Evolutionary conservation across 2,797 vertebrate genomes (phyloP).

Genomic region (Myotis findleyi): DNA sequence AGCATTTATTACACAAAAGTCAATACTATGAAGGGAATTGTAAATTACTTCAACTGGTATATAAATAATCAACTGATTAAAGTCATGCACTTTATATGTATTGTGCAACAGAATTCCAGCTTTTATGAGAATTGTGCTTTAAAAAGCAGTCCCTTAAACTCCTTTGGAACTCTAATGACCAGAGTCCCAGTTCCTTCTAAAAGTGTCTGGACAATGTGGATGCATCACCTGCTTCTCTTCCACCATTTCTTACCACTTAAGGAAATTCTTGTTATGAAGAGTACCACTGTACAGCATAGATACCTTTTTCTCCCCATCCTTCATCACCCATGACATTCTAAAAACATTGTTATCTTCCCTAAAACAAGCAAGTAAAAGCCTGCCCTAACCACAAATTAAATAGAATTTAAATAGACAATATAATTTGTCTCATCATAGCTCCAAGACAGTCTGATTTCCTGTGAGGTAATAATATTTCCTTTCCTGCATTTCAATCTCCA

Average conservation of each 20-base stretch:
- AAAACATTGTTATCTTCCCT: background rate
- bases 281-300: background rate
- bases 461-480: background rate
- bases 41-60: background rate
- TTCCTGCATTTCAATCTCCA: conserved; percentile 2
- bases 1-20: background rate
- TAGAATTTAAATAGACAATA: background rate
- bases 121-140: background rate
- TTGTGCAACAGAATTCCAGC: background rate
- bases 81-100: background rate
- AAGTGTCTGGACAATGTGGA: background rate
- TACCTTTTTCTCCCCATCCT: background rate
- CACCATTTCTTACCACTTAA: background rate
- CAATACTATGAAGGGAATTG: background rate
- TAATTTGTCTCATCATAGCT: background rate
- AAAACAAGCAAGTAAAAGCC: background rate
- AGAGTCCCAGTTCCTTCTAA: background rate
- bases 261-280: background rate
- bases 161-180: background rate
- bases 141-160: background rate
- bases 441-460: background rate
- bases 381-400: conserved; percentile 13
- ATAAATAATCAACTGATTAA: conserved; percentile 4
- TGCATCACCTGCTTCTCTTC: background rate
- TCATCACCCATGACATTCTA: background rate